phyloP scores from a whole-genome alignment of 2,888 invertebrate genomes.

The Sinelater perroti region DNA sequence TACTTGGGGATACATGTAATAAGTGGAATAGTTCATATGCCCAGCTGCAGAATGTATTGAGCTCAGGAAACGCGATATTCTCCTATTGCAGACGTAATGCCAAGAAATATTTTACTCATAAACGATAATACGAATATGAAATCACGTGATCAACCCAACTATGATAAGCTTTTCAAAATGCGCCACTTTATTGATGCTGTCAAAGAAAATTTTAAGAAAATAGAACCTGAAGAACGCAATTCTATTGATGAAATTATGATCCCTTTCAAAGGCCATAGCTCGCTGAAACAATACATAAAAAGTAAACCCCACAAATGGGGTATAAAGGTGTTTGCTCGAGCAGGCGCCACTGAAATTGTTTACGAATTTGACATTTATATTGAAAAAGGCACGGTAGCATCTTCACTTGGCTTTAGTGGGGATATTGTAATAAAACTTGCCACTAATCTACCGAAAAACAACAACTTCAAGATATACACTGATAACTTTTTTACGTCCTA shows the following conservation, averaged over 20 bases:
- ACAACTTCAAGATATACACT: too few species aligned
- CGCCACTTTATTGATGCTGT: conserved; percentile 38
- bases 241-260: conserved; percentile 49
- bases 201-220: conserved; percentile 36
- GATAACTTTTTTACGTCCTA: too few species aligned
- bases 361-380: conserved; percentile 48
- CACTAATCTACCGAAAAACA: too few species aligned
- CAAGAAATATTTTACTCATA: conserved; percentile 39
- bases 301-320: conserved; percentile 47
- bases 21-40: conserved; percentile 41
- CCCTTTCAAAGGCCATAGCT: conserved; percentile 47
- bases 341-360: conserved; percentile 44
- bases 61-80: conserved; percentile 39
- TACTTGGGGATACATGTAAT: conserved; percentile 43
- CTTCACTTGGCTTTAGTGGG: conserved; percentile 39
- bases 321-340: conserved; percentile 46
- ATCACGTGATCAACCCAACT: conserved; percentile 18
- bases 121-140: conserved; percentile 37
- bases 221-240: conserved; percentile 46
- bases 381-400: conserved; percentile 39
- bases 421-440: too few species aligned
- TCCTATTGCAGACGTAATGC: conserved; percentile 39
- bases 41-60: conserved; percentile 45
- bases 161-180: conserved; percentile 45
- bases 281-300: conserved; percentile 45